Evolutionary conservation across 2,797 vertebrate genomes (phyloP), one percentile per base, ranked within the genome.

Genomic region (Mico argentatus): DNA sequence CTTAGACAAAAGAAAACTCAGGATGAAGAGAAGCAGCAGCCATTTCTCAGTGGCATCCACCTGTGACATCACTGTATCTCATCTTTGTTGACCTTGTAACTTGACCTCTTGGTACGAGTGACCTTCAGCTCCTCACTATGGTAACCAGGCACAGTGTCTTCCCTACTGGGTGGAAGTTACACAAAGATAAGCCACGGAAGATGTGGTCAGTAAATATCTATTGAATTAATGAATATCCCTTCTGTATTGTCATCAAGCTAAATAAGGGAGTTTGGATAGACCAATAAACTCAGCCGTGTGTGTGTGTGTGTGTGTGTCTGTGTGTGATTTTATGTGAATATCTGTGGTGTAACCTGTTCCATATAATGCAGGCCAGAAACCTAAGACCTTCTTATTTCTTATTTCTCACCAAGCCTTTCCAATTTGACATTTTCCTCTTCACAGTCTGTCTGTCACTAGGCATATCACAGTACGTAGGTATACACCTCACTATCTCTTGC

Each of bases 1-100:
- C 83, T 95, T 94, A 95, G 95, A 97, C 94, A 96, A 97, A 97
- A 92, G 95, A 88, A 96, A 87, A 70, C 59, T 64, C 55, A 26
- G 50, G 12, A 57, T 55, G 41, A 57, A 15, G 46, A 44, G 36
- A 26, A 80, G 41, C 12, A 14, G 57, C 33, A 4, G 5, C 46
- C 39, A 7, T 4, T 88, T 57, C 79, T 52, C 0, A 4, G 27
- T 57, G 3, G n/a, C 10, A 0, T 36, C 59, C n/a, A 36, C 39
- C 50, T 61, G 17, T 59, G 41, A 59, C 36, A 1, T 72, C 84
- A 27, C 0, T 26, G 7, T 22, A 44, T 44, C 77, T 87, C 80
- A 20, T 64, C 12, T 1, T 1, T 5, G 7, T 2, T 64, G 55
- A 52, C n/a, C 36, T 9, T 41, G 20, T 61, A 76, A 52, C 39